Percentiles rank a stretch among this genome's conserved stretches.
Conservation (phyloP, 2,888 invertebrate genomes). For the Calameuta filiformis region DNA sequence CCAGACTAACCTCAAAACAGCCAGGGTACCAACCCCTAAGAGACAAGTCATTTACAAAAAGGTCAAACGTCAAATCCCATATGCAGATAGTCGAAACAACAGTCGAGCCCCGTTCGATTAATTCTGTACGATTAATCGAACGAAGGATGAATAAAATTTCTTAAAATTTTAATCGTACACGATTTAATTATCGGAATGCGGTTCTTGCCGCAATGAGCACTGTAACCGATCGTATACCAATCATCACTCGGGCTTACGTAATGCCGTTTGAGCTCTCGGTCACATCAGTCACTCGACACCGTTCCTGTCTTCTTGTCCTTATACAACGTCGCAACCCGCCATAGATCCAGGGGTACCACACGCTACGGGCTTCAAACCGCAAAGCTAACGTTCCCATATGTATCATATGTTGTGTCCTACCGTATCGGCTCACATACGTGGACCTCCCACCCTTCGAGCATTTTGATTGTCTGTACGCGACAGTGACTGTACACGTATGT, state of each 20-base stretch:
- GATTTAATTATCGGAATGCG: constrained; percentile 43
- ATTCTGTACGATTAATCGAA: background rate
- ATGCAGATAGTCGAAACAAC: background rate
- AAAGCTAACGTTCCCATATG: constrained; percentile 65
- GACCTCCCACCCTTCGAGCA: constrained; percentile 21
- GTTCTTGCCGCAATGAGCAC: constrained; percentile 55
- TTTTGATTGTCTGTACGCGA: background rate
- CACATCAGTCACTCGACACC: constrained; percentile 50
- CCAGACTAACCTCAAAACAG: background rate
- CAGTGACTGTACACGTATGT: background rate
- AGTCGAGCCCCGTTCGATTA: too few relatives aligned
- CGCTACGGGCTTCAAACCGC: constrained; percentile 64
- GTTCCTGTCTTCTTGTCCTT: constrained; percentile 19
- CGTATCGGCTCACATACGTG: constrained; percentile 1
- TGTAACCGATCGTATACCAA: constrained; percentile 50
- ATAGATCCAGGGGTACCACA: constrained; percentile 40
- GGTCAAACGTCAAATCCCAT: background rate
- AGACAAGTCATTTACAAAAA: background rate
- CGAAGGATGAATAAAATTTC: background rate
- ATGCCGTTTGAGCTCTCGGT: constrained; percentile 45
- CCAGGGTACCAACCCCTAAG: background rate
- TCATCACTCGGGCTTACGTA: constrained; percentile 34
- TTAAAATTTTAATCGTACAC: background rate
- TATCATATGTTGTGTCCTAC: constrained; percentile 63
- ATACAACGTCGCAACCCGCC: background rate